phyloP scores from a whole-genome alignment of 2,797 vertebrate species.

The Siniperca scherzeri region DNA sequence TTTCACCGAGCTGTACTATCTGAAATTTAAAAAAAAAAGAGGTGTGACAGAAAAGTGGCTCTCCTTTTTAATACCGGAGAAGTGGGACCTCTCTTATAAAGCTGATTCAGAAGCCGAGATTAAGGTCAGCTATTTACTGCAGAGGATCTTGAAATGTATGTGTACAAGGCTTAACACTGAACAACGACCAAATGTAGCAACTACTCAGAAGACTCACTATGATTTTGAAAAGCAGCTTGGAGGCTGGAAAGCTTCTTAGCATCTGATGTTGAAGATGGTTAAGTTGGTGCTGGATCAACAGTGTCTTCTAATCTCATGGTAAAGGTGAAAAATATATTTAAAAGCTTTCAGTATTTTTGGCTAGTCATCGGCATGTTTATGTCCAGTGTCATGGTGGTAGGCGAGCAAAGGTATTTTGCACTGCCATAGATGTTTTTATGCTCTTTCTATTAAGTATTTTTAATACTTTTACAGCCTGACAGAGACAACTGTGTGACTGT shows the following conservation, averaged over 20 bases:
- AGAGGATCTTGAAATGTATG: conserved; percentile 67
- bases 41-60: conserved; percentile 24
- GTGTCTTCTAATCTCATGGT: not conserved
- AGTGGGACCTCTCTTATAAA: conserved; percentile 46
- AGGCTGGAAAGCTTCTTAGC: conserved; percentile 64
- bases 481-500: not conserved
- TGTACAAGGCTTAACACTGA: conserved; percentile 61
- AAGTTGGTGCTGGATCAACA: conserved; percentile 23
- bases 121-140: conserved; percentile 86
- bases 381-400: not conserved
- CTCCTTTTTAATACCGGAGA: conserved; percentile 30
- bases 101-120: conserved; percentile 78
- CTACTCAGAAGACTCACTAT: conserved; percentile 60
- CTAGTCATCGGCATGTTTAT: not conserved
- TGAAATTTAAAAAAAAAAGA: conserved; percentile 40
- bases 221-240: conserved; percentile 71
- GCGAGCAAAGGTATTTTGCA: not conserved
- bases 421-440: not conserved
- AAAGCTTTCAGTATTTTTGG: not conserved
- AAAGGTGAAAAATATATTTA: not conserved
- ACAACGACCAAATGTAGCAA: conserved; percentile 61
- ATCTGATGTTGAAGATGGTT: conserved; percentile 48
- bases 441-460: not conserved
- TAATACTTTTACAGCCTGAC: not conserved
- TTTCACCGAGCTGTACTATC: not conserved